Evolutionary conservation across 2,888 invertebrate species (phyloP), one percentile per base, ranked within the genome.

Genomic region (Gastrophysa polygoni): DNA sequence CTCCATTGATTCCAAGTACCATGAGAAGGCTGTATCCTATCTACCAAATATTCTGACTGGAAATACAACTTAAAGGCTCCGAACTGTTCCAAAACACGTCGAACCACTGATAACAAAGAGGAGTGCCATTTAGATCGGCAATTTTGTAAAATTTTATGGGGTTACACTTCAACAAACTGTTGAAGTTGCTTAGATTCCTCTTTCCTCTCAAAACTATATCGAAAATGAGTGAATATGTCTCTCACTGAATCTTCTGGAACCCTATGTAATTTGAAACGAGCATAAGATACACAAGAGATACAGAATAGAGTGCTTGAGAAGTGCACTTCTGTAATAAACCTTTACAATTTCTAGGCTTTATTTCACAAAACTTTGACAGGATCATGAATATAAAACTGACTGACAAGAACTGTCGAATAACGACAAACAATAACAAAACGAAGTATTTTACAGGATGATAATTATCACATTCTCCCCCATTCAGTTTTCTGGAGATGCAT

Each of bases 291-390:
- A 32, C 29, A n/a, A n/a, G n/a, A n/a, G n/a, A n/a, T n/a, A n/a
- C n/a, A n/a, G n/a, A n/a, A n/a, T n/a, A 32, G 29, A 32, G 29
- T 8, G 47, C 24, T 24, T n/a, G 17, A 5, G 73, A 77, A 60
- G 73, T 73, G 56, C 77, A 80, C 67, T 77, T 79, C 58, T n/a
- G n/a, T n/a, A n/a, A n/a, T n/a, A n/a, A n/a, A n/a, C n/a, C n/a
- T n/a, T n/a, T n/a, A n/a, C n/a, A n/a, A n/a, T n/a, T n/a, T n/a
- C n/a, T n/a, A n/a, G n/a, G n/a, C n/a, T n/a, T n/a, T n/a, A n/a
- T n/a, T n/a, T n/a, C n/a, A n/a, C n/a, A n/a, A n/a, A n/a, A n/a
- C n/a, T n/a, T n/a, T n/a, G n/a, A n/a, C n/a, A n/a, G n/a, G n/a
- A n/a, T n/a, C n/a, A n/a, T n/a, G n/a, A n/a, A n/a, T n/a, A n/a